These are phyloP conservation scores for Branchellion lobata DNA, from an alignment of 2,888 invertebrate species.

Conservation along the genomic window DNA sequence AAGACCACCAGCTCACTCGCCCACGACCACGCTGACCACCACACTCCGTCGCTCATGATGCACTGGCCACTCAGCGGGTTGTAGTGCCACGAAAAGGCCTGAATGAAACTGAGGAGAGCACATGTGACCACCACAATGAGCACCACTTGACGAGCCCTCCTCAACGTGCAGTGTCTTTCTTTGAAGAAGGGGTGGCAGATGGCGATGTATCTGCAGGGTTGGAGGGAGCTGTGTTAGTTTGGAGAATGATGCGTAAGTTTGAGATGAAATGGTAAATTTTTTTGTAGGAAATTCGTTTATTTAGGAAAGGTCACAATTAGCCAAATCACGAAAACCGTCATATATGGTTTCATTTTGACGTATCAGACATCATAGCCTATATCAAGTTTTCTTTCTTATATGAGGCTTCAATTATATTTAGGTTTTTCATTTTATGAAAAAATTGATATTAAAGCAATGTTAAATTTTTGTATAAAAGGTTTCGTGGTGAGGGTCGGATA, in stretches of 20 bases:
- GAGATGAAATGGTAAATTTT: neutral
- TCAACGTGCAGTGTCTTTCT: slow-evolving; percentile 58
- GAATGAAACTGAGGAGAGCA: slow-evolving; percentile 55
- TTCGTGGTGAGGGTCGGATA: too few relatives aligned
- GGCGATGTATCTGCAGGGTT: slow-evolving; percentile 56
- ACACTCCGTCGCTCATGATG: slow-evolving; percentile 49
- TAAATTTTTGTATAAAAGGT: too few relatives aligned
- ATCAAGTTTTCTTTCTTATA: too few relatives aligned
- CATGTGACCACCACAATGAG: slow-evolving; percentile 53
- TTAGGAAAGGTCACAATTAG: too few relatives aligned
- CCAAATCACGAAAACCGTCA: too few relatives aligned
- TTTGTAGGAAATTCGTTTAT: too few relatives aligned
- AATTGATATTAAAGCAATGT: too few relatives aligned
- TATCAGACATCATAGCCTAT: too few relatives aligned
- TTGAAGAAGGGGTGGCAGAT: slow-evolving; percentile 55
- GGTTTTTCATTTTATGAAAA: too few relatives aligned
- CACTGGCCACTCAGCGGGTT: slow-evolving; percentile 54
- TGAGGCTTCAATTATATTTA: too few relatives aligned
- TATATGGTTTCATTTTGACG: too few relatives aligned
- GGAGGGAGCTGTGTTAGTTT: neutral
- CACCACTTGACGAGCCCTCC: slow-evolving; percentile 56
- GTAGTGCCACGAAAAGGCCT: slow-evolving; percentile 59
- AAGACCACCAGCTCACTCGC: slow-evolving; percentile 58
- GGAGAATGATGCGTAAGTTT: neutral
- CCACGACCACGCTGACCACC: slow-evolving; percentile 59